Evolutionary conservation across 2,888 invertebrate species (phyloP), one percentile per base, ranked within the genome.

Genomic region (Crematogaster levior): DNA sequence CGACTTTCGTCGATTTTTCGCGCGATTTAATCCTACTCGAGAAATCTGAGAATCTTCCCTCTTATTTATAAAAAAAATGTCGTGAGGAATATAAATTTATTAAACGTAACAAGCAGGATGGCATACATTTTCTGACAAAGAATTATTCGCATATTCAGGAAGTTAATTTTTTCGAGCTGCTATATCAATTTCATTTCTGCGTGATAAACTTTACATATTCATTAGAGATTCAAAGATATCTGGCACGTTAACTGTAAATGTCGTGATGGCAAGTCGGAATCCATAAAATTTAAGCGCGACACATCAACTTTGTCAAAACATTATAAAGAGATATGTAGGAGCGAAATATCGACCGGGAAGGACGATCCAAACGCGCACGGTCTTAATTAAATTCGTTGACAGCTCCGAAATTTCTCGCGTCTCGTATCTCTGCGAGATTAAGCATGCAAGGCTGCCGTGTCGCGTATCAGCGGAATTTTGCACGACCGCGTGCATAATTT

Each of bases 401-500:
- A 74, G 24, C 30, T 21, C 12, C 18, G 48, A 74, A 58, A 63
- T 51, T 63, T 74, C 7, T 48, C 6, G 7, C 46, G 18, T 74
- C 61, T 48, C 34, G 27, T 53, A 43, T 68, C 68, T 10, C 40
- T 12, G 53, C 21, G 34, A 77, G 53, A 77, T 77, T 66, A 53
- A 66, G 27, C 3, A 43, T 21, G 61, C 63, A 24, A 65, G 3
- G 72, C 40, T 34, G 68, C 30, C 34, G 21, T 48, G 27, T 74
- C 43, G 60, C 61, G 43, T 60, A 18, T 61, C 80, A 37, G 40
- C 37, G 43, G 80, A 80, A 63, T 74, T 65, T 66, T 80, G 43
- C 74, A 70, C 53, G 80, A 60, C 34, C 53, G 51, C 51, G 46
- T 43, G 61, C 79, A 81, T 80, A 81, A 84, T 83, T 85, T 86